These are phyloP conservation scores for Drosophila grimshawi DNA, from an alignment of 1,140 invertebrate species.

Conservation along the genomic window DNA sequence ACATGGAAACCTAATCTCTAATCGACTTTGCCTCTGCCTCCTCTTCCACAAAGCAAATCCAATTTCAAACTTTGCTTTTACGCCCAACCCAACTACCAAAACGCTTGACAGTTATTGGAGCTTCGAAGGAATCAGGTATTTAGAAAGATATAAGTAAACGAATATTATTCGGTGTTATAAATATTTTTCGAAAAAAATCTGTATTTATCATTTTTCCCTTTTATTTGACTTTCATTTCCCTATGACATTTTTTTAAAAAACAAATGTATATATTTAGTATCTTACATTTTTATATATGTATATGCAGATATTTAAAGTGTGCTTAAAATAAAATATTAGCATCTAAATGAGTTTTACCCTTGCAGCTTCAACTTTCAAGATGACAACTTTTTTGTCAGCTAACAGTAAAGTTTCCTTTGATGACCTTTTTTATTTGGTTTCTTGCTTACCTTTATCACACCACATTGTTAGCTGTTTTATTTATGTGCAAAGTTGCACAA, in stretches of 20 bases:
- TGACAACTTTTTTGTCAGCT: conserved; percentile 18
- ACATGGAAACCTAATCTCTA: conserved; percentile 37
- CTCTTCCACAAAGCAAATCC: not conserved
- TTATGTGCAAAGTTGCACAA: conserved; percentile 57
- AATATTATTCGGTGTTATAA: too few species aligned
- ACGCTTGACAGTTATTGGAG: not conserved
- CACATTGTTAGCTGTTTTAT: conserved; percentile 56
- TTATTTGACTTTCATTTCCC: too few species aligned
- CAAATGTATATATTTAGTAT: not conserved
- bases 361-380: conserved; percentile 7
- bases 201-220: too few species aligned
- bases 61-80: conserved; percentile 31
- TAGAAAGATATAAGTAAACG: not conserved
- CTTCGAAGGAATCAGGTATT: too few species aligned
- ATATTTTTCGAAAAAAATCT: too few species aligned
- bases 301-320: not conserved
- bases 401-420: conserved; percentile 34
- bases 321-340: conserved; percentile 14
- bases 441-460: conserved; percentile 34
- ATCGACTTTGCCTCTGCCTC: conserved; percentile 22
- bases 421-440: conserved; percentile 40
- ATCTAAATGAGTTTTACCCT: conserved; percentile 1
- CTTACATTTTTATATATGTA: not conserved
- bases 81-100: not conserved
- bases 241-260: too few species aligned